Percentiles rank a stretch among this genome's conserved stretches.
phyloP scores from a whole-genome alignment of 1,140 invertebrate species.

The Ceratosolen fusciceps region DNA sequence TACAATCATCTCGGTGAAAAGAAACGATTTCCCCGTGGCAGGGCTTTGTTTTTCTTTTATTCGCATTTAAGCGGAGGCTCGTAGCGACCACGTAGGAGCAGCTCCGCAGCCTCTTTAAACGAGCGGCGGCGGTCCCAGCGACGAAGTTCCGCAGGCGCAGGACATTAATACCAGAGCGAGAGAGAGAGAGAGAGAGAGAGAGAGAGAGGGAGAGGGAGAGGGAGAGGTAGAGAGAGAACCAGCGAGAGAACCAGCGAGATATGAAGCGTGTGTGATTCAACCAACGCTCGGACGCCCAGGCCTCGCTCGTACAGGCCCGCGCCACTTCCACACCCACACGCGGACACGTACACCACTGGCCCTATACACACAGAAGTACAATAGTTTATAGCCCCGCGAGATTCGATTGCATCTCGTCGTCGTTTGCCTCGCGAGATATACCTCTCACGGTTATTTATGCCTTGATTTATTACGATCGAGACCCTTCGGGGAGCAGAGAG shows the following conservation, averaged over 20 bases:
- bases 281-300: too few species aligned
- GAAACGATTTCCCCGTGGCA: conserved; percentile 24
- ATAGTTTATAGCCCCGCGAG: conserved; percentile 54
- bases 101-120: too few species aligned
- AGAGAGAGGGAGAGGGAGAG: conserved; percentile 7
- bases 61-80: too few species aligned
- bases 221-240: conserved; percentile 16
- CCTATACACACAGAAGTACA: conserved; percentile 8
- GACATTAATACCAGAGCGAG: conserved; percentile 62
- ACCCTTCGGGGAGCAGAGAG: conserved; percentile 49
- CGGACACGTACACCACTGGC: not conserved
- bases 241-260: conserved; percentile 19
- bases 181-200: conserved; percentile 15
- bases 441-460: conserved; percentile 70
- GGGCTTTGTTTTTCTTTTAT: not conserved
- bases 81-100: too few species aligned
- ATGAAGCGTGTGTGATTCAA: not conserved
- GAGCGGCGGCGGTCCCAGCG: too few species aligned
- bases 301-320: not conserved
- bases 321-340: not conserved
- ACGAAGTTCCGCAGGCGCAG: conserved; percentile 52
- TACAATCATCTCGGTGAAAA: conserved; percentile 43
- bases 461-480: conserved; percentile 72
- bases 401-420: conserved; percentile 61
- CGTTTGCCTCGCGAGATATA: conserved; percentile 60